Conservation (phyloP, 2,888 invertebrate genomes). For the Brenthis ino region DNA sequence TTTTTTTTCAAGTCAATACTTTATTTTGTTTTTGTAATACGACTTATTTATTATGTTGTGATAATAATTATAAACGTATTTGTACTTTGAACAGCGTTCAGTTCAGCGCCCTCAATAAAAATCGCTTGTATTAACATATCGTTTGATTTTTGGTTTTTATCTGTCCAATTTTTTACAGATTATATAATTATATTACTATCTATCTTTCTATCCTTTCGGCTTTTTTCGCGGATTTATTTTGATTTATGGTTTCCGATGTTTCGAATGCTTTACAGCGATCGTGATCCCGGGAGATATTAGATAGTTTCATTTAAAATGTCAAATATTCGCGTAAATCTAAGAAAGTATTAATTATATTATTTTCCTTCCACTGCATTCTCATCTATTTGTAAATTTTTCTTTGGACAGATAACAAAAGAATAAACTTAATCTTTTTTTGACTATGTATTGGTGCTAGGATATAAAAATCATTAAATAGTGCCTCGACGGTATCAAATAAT, state of each 20-base stretch:
- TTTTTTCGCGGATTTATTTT: too few relatives aligned
- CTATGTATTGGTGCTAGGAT: conserved; percentile 41
- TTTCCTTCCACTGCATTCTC: neutral
- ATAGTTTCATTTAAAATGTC: too few relatives aligned
- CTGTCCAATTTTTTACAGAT: conserved; percentile 19
- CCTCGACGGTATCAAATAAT: conserved; percentile 18
- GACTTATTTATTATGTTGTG: conserved; percentile 68
- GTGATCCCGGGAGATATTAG: too few relatives aligned
- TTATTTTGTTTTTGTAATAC: conserved; percentile 58
- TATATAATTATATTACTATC: neutral
- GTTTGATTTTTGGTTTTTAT: conserved; percentile 31
- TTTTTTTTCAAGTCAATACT: conserved; percentile 67
- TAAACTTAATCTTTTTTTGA: neutral
- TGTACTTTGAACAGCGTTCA: conserved; percentile 43
- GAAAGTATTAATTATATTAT: too few relatives aligned
- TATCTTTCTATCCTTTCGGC: neutral
- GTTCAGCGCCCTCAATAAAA: conserved; percentile 38
- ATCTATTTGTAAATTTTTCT: neutral
- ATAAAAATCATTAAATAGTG: conserved; percentile 27
- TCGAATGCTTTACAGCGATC: too few relatives aligned
- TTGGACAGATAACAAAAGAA: conserved; percentile 26
- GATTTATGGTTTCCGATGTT: too few relatives aligned
- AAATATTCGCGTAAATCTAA: too few relatives aligned
- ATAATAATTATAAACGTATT: conserved; percentile 52
- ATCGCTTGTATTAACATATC: conserved; percentile 36